Percentiles rank a stretch among this genome's conserved stretches.
phyloP scores from a whole-genome alignment of 2,797 vertebrate species.

The Antennarius maculatus region DNA sequence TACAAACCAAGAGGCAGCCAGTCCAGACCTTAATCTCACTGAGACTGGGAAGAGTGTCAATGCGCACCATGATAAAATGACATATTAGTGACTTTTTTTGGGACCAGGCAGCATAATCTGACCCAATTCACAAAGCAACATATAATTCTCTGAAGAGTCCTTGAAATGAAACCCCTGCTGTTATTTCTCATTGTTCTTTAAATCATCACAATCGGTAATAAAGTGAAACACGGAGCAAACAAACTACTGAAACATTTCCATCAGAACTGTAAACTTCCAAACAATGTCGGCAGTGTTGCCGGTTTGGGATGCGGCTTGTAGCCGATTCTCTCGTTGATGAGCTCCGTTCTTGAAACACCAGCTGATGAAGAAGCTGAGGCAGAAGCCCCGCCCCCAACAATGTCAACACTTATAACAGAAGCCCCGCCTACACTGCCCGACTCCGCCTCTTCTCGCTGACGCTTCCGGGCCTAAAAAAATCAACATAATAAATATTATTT shows the following conservation, averaged over 20 bases:
- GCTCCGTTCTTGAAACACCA: conserved; percentile 81
- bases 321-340: conserved; percentile 93
- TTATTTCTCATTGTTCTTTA: no score
- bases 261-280: conserved; percentile 93
- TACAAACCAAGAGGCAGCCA: no score
- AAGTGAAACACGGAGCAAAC: neutral
- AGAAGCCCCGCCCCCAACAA: conserved; percentile 58
- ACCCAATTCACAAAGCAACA: no score
- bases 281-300: conserved; percentile 87
- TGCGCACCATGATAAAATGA: no score
- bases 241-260: neutral
- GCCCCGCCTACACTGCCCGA: conserved; percentile 79
- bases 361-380: conserved; percentile 46
- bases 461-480: conserved; percentile 85
- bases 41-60: no score
- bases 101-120: no score
- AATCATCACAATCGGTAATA: neutral
- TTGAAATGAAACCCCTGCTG: no score
- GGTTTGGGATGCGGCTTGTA: conserved; percentile 95
- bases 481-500: neutral
- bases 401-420: conserved; percentile 74
- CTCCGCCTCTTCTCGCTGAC: conserved; percentile 91
- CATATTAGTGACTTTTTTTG: no score
- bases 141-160: no score
- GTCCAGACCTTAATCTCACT: no score